A percentile compares a stretch with the other conserved stretches of the same genome.
Conservation (phyloP, 1,140 invertebrate species). For the Wiebesia pumilae region DNA sequence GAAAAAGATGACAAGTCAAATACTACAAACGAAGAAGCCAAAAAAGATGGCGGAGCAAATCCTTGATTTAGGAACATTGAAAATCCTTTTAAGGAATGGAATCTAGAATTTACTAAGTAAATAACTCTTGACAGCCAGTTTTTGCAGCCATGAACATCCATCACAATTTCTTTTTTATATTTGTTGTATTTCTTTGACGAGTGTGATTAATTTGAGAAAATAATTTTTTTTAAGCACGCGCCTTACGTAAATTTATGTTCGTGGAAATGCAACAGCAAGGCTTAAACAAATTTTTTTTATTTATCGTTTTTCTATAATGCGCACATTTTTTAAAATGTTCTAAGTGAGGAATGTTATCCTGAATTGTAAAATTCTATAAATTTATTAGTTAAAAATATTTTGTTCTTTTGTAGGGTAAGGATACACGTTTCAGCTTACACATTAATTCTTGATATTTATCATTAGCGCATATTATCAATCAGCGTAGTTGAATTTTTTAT, state of each 20-base stretch:
- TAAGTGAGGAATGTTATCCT: slow-evolving; percentile 31
- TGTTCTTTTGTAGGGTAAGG: slow-evolving; percentile 36
- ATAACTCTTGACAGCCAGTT: slow-evolving; percentile 29
- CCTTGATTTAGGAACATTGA: slow-evolving; percentile 65
- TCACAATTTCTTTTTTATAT: slow-evolving; percentile 8
- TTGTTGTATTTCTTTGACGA: slow-evolving; percentile 27
- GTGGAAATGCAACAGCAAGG: slow-evolving; percentile 16
- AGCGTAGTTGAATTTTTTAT: slow-evolving; percentile 29
- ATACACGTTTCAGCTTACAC: slow-evolving; percentile 36
- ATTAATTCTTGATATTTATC: slow-evolving; percentile 40
- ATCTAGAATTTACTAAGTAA: slow-evolving; percentile 43
- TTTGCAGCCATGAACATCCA: slow-evolving; percentile 24
- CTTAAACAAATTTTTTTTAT: slow-evolving; percentile 32
- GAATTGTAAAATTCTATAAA: slow-evolving; percentile 36
- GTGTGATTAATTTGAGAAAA: slow-evolving; percentile 1
- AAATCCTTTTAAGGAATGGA: slow-evolving; percentile 50
- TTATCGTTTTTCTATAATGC: slow-evolving; percentile 33
- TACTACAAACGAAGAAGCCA: slow-evolving; percentile 78
- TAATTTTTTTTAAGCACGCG: background rate
- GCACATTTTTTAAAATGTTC: slow-evolving; percentile 31
- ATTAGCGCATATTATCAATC: slow-evolving; percentile 27
- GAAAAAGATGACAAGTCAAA: slow-evolving; percentile 79
- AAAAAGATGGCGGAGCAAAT: slow-evolving; percentile 76
- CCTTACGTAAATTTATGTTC: background rate
- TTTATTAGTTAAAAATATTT: slow-evolving; percentile 27